Conservation (phyloP, 2,888 invertebrate genomes). For the Lasioglossum figueresi region DNA sequence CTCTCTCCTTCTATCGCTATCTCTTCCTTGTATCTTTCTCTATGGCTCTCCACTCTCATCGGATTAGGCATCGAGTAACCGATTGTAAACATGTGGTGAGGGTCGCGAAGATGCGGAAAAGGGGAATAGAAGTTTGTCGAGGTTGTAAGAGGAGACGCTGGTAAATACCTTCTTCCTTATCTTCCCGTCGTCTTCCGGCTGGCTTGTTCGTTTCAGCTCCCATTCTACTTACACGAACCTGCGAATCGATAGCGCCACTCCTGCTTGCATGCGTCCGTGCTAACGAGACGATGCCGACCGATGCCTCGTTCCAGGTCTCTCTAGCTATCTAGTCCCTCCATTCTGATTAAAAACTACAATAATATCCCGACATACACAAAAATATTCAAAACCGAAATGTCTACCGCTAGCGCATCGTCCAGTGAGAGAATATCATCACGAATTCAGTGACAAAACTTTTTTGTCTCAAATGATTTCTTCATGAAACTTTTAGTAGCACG, state of each 20-base stretch:
- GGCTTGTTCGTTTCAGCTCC: constrained; percentile 44
- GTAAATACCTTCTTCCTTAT: constrained; percentile 75
- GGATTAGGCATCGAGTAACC: constrained; percentile 77
- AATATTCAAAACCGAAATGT: neutral
- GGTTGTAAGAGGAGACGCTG: constrained; percentile 76
- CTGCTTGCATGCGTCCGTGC: constrained; percentile 19
- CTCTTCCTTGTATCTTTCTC: neutral
- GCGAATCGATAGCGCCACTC: constrained; percentile 48
- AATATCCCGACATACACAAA: neutral
- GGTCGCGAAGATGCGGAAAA: constrained; percentile 60
- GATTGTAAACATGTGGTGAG: constrained; percentile 74
- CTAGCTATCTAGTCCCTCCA: neutral
- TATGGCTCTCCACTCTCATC: constrained; percentile 62
- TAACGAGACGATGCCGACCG: neutral
- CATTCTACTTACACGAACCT: constrained; percentile 38
- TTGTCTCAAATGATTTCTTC: neutral
- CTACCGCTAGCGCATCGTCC: neutral
- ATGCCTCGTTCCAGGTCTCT: constrained; percentile 11
- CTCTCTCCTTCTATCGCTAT: constrained; percentile 8
- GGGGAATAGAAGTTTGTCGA: constrained; percentile 76
- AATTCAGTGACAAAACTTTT: neutral
- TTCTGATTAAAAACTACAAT: neutral
- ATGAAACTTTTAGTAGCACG: neutral
- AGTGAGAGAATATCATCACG: neutral
- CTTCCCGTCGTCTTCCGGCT: constrained; percentile 56